phyloP scores from a whole-genome alignment of 2,888 invertebrate species.

The Ormyrus nitidulus region DNA sequence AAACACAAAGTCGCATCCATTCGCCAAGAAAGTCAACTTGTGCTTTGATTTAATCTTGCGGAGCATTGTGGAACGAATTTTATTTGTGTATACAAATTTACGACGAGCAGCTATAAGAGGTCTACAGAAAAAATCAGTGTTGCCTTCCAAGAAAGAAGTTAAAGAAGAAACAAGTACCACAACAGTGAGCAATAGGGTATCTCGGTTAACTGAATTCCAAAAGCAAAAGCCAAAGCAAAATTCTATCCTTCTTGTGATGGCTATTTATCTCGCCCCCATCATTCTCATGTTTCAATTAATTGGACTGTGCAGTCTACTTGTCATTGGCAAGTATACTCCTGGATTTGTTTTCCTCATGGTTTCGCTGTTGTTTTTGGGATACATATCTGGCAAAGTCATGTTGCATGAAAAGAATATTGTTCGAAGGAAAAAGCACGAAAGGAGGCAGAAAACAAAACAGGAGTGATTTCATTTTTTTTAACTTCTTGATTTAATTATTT shows the following conservation, averaged over 20 bases:
- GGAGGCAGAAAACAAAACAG: constrained; percentile 61
- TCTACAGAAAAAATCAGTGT: constrained; percentile 38
- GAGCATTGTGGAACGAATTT: constrained; percentile 62
- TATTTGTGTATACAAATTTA: constrained; percentile 64
- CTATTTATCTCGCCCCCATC: constrained; percentile 68
- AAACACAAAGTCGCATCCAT: constrained; percentile 69
- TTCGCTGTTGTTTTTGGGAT: constrained; percentile 69
- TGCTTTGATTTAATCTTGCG: constrained; percentile 64
- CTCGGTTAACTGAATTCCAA: constrained; percentile 55
- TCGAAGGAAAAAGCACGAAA: constrained; percentile 59
- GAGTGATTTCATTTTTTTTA: constrained; percentile 39
- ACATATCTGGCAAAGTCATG: constrained; percentile 68
- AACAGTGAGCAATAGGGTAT: constrained; percentile 20
- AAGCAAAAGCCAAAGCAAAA: constrained; percentile 63
- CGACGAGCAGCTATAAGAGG: constrained; percentile 48
- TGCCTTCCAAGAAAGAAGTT: constrained; percentile 18
- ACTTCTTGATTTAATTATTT: constrained; percentile 1
- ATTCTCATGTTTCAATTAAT: constrained; percentile 66
- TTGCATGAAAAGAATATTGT: constrained; percentile 61
- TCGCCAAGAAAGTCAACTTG: constrained; percentile 67
- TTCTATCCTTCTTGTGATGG: constrained; percentile 63
- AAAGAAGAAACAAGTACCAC: constrained; percentile 36
- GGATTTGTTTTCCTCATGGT: constrained; percentile 70
- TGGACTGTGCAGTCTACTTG: constrained; percentile 65
- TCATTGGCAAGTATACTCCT: constrained; percentile 69